These are phyloP conservation scores for Meloidogyne exigua DNA, from an alignment of 1,140 invertebrate species.

Conservation along the genomic window DNA sequence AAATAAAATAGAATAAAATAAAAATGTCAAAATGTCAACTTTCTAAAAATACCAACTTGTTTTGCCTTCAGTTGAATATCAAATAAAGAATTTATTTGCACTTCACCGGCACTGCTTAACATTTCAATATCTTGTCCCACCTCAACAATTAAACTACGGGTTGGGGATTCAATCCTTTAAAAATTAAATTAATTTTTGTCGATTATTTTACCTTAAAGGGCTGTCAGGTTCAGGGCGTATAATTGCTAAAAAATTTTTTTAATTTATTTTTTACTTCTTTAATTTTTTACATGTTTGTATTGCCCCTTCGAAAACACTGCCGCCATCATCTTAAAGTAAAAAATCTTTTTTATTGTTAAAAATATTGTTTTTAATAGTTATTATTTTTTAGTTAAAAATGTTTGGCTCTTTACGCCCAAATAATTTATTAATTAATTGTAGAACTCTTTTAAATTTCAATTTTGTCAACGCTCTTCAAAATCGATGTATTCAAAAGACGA, in stretches of 20 bases:
- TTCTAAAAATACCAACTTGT: constrained; percentile 62
- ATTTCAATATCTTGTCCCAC: constrained; percentile 78
- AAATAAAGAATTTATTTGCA: constrained; percentile 75
- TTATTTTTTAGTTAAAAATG: no score
- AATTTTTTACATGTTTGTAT: constrained; percentile 51
- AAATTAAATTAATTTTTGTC: constrained; percentile 6
- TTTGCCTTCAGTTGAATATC: constrained; percentile 79
- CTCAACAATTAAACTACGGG: constrained; percentile 75
- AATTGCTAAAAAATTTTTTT: no score
- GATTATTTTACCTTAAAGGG: constrained; percentile 44
- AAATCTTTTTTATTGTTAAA: no score
- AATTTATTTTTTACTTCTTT: no score
- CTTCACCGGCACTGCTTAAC: constrained; percentile 80
- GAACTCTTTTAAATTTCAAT: neutral
- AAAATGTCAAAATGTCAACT: no score
- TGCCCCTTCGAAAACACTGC: constrained; percentile 63
- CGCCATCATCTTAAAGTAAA: constrained; percentile 57
- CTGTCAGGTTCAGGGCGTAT: constrained; percentile 60
- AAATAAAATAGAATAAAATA: no score
- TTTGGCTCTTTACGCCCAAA: neutral
- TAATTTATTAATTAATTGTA: neutral
- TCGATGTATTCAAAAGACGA: neutral
- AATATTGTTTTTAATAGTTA: no score
- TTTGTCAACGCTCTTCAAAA: neutral
- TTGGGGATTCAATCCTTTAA: constrained; percentile 81